Base-by-base conservation (phyloP, 2,797 vertebrate species). In the Sus cebifrons region DNA sequence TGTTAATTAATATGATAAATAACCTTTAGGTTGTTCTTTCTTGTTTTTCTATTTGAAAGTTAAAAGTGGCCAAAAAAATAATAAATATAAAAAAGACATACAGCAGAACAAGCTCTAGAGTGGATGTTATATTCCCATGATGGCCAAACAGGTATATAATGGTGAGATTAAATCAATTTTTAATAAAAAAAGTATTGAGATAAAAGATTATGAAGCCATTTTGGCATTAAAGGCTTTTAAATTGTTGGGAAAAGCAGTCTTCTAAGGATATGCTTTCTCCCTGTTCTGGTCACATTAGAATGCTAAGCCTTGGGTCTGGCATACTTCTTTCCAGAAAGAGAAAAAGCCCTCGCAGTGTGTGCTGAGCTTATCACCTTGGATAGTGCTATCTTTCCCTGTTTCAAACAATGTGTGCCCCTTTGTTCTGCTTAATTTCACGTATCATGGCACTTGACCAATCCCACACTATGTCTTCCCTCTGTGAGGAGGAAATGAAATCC, bases 1-100 rank as follows among this genome's bases (percentile, higher is more conserved):
- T 74, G 74, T 90, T 74, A 65, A 58, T 95, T 96, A 70, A 27
- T 73, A 87, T 79, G 15, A 74, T 77, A 52, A 60, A 58, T 86
- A 70, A 74, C 73, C 8, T 2, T 90, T 92, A 60, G 2, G 18
- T n/a, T 49, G 2, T 36, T 71, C 3, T 21, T 85, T 65, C 27
- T 58, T 86, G 17, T 12, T 25, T 84, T 83, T 32, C n/a, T 82
- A 27, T 77, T 84, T 92, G 18, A 5, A 83, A 78, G 14, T 79
- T 84, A 32, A 36, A 86, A 74, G 40, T 32, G 5, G 4, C 8
- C 49, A 60, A 52, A n/a, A 65, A 87, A 56, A 29, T 6, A 58
- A 87, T 64, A 75, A 60, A 32, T 25, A 94, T 23, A 85, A 58
- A 13, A 56, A 36, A 62, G 60, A 16, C 16, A 18, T 15, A 4